Percentiles rank a stretch among this genome's conserved stretches.
phyloP scores from a whole-genome alignment of 2,888 invertebrate genomes.

The Julus scanicus region DNA sequence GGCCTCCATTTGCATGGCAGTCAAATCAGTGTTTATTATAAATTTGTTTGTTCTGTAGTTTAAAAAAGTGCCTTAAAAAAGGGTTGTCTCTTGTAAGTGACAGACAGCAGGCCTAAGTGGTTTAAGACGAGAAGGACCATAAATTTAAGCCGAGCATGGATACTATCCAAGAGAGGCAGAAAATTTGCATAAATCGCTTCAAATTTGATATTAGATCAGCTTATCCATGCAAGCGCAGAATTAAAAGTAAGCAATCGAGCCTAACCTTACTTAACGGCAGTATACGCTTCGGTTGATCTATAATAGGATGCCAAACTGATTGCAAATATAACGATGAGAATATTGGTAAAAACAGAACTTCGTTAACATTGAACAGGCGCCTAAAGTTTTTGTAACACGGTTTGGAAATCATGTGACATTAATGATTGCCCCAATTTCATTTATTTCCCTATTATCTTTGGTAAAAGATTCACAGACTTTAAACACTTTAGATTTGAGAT shows the following conservation, averaged over 20 bases:
- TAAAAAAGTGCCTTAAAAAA: neutral
- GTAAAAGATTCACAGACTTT: too few species aligned
- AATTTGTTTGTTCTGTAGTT: neutral
- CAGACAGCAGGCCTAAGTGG: neutral
- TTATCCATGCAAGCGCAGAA: neutral
- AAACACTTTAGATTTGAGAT: too few species aligned
- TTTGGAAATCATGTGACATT: too few species aligned
- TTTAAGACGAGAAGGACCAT: neutral
- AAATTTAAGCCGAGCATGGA: neutral
- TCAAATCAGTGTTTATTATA: slow-evolving; percentile 5
- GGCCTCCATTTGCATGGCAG: neutral
- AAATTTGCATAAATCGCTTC: neutral
- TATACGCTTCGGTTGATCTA: neutral
- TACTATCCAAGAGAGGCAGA: neutral
- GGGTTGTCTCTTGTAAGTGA: neutral
- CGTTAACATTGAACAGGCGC: too few species aligned
- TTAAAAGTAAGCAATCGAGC: neutral
- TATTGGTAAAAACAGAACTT: too few species aligned
- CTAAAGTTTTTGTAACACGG: too few species aligned
- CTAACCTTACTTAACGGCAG: neutral
- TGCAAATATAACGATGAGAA: neutral
- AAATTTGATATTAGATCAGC: neutral
- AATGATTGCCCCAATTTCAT: too few species aligned
- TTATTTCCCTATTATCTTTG: too few species aligned
- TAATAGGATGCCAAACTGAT: neutral